Percentiles rank a stretch among this genome's conserved stretches.
phyloP scores from a whole-genome alignment of 2,888 invertebrate genomes.

The Nymphalis polychloros region DNA sequence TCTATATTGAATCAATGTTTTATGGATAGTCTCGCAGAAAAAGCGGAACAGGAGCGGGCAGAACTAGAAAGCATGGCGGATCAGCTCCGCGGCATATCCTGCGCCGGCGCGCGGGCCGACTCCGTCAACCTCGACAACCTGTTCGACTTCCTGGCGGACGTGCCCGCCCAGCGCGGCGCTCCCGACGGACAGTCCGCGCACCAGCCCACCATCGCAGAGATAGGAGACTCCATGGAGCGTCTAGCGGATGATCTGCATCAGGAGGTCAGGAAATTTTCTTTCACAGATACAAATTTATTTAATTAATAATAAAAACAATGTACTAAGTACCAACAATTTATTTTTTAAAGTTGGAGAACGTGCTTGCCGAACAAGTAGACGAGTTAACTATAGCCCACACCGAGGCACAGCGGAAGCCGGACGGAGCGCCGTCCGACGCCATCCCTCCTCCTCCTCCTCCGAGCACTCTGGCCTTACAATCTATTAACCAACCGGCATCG shows the following conservation, averaged over 20 bases:
- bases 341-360: conserved; percentile 66
- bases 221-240: conserved; percentile 91
- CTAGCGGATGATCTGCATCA: conserved; percentile 91
- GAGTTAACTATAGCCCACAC: conserved; percentile 67
- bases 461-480: conserved; percentile 59
- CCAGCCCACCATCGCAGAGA: conserved; percentile 88
- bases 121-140: conserved; percentile 94
- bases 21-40: conserved; percentile 82
- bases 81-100: conserved; percentile 67
- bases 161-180: conserved; percentile 76
- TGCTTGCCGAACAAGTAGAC: conserved; percentile 71
- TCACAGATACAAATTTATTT: background rate
- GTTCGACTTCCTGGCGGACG: conserved; percentile 94
- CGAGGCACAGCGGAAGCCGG: conserved; percentile 70
- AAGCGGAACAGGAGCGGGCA: conserved; percentile 83
- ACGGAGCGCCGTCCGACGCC: conserved; percentile 72
- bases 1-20: background rate
- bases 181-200: conserved; percentile 78
- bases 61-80: conserved; percentile 78
- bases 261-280: conserved; percentile 76
- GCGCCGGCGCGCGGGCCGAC: conserved; percentile 79
- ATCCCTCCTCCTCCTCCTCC: conserved; percentile 67
- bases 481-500: conserved; percentile 53
- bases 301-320: background rate
- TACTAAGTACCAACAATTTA: background rate